phyloP scores from a whole-genome alignment of 2,113 vertebrate genomes.

The Microtus pennsylvanicus region DNA sequence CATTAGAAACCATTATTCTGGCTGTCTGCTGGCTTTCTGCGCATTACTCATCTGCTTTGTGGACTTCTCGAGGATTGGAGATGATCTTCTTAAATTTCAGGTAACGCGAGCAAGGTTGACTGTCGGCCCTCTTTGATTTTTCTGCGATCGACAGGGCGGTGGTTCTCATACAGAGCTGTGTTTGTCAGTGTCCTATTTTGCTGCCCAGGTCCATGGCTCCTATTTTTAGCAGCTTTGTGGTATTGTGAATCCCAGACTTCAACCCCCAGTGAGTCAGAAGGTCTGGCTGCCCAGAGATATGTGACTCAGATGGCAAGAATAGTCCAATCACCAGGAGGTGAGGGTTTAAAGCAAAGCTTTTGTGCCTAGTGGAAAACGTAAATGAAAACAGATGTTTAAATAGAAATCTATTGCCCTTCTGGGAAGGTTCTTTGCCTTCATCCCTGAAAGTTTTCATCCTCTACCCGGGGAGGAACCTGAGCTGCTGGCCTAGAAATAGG shows the following conservation, averaged over 20 bases:
- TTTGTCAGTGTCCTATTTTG: slow-evolving; percentile 78
- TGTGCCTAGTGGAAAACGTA: slow-evolving; percentile 75
- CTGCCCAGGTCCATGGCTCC: slow-evolving; percentile 66
- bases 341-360: slow-evolving; percentile 79
- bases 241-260: slow-evolving; percentile 85
- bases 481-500: slow-evolving; percentile 56
- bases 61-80: not conserved
- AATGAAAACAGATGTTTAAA: slow-evolving; percentile 82
- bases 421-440: slow-evolving; percentile 58
- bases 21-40: not conserved
- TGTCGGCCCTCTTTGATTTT: slow-evolving; percentile 51
- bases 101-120: not conserved
- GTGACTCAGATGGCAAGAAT: slow-evolving; percentile 87
- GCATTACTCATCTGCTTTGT: not conserved
- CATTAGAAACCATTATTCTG: slow-evolving; percentile 1
- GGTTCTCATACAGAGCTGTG: slow-evolving; percentile 61
- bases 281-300: slow-evolving; percentile 84
- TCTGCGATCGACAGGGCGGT: slow-evolving; percentile 46
- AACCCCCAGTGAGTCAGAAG: slow-evolving; percentile 86
- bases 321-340: slow-evolving; percentile 82
- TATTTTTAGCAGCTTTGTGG: slow-evolving; percentile 85
- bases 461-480: not conserved
- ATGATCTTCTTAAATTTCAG: not conserved
- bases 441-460: slow-evolving; percentile 62
- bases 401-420: slow-evolving; percentile 82